phyloP scores from a whole-genome alignment of 2,113 vertebrate species.

The Pyrgilauda ruficollis region DNA sequence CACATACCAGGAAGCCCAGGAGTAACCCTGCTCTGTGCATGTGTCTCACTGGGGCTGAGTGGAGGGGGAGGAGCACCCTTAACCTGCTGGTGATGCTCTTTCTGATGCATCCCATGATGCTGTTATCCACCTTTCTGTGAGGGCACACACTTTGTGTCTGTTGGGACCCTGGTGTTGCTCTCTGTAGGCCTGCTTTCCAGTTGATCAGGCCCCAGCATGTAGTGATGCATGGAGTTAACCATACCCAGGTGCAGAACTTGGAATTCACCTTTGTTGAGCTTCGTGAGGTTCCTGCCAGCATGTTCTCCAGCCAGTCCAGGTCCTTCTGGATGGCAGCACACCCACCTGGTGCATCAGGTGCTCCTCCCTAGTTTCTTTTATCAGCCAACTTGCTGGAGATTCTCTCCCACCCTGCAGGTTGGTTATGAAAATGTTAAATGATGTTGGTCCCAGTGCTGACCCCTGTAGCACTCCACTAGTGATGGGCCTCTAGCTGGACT shows the following conservation, averaged over 20 bases:
- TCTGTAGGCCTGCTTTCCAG: background rate
- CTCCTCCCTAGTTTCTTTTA: background rate
- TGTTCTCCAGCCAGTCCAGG: background rate
- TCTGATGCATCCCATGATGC: background rate
- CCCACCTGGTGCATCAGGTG: background rate
- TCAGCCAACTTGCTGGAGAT: background rate
- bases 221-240: background rate
- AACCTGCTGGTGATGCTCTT: background rate
- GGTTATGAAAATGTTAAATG: background rate
- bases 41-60: background rate
- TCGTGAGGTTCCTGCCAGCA: background rate
- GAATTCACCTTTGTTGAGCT: background rate
- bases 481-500: background rate
- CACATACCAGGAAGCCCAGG: background rate
- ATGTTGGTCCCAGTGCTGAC: background rate
- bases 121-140: background rate
- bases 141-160: background rate
- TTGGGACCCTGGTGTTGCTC: background rate
- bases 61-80: background rate
- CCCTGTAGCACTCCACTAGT: background rate
- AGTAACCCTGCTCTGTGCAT: background rate
- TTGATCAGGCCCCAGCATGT: background rate
- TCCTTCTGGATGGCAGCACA: background rate
- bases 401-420: background rate
- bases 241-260: background rate